Evolutionary conservation across 2,797 vertebrate genomes (phyloP).

Genomic region (Tapera naevia): DNA sequence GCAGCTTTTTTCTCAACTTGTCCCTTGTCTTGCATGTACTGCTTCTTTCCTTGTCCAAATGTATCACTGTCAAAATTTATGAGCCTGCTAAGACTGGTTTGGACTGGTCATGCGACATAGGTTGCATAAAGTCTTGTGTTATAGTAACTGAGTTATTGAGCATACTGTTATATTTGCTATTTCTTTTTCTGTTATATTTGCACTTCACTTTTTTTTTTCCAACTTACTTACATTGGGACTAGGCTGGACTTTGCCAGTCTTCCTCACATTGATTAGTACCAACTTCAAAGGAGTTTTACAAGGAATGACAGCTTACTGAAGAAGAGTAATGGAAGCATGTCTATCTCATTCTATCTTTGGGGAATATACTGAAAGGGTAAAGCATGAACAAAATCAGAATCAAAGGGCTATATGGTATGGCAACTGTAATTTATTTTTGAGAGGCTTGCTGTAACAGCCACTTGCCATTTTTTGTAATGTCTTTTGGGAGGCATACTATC

Average conservation of each 20-base stretch:
- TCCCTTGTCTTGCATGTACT: background rate
- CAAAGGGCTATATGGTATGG: background rate
- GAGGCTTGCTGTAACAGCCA: background rate
- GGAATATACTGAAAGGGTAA: background rate
- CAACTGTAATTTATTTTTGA: background rate
- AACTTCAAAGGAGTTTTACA: background rate
- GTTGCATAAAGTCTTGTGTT: background rate
- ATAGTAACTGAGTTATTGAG: background rate
- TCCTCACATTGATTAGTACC: background rate
- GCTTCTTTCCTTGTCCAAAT: background rate
- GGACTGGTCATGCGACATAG: background rate
- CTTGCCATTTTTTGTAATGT: conserved; percentile 6
- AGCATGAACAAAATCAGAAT: conserved; percentile 10
- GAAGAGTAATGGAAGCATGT: background rate
- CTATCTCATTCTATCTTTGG: background rate
- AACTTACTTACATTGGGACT: background rate
- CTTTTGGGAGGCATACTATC: background rate
- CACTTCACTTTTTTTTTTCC: background rate
- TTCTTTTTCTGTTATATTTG: background rate
- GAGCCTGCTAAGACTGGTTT: background rate
- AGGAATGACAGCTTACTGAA: background rate
- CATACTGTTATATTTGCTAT: background rate
- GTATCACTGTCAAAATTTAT: background rate
- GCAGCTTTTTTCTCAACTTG: background rate
- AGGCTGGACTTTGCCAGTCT: background rate